A percentile compares a stretch with the other conserved stretches of the same genome.
Evolutionary conservation across 2,113 vertebrate genomes (phyloP).

Genomic region (Barbus barbus): DNA sequence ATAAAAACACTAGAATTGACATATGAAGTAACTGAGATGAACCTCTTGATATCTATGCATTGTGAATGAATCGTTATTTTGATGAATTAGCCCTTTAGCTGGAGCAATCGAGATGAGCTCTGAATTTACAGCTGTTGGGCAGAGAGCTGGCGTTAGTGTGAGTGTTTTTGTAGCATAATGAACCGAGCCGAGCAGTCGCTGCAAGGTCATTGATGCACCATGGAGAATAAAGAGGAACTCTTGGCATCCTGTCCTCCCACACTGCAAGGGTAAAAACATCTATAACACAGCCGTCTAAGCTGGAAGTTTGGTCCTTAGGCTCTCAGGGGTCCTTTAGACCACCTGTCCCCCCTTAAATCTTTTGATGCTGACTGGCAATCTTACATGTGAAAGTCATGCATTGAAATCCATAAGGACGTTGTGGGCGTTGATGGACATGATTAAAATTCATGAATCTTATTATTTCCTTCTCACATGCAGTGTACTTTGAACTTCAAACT

Average conservation of each 20-base stretch:
- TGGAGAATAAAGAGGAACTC: slow-evolving; percentile 19
- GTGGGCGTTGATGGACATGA: slow-evolving; percentile 21
- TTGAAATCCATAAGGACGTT: slow-evolving; percentile 5
- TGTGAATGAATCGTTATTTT: slow-evolving; percentile 26
- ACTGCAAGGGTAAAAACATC: slow-evolving; percentile 41
- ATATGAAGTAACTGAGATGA: background rate
- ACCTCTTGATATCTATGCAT: slow-evolving; percentile 14
- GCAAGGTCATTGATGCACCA: slow-evolving; percentile 34
- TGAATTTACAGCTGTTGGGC: slow-evolving; percentile 25
- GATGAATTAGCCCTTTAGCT: slow-evolving; percentile 20
- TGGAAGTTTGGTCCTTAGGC: slow-evolving; percentile 13
- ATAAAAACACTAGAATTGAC: background rate
- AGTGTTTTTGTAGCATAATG: slow-evolving; percentile 36
- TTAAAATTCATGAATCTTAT: slow-evolving; percentile 32
- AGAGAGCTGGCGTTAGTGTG: background rate
- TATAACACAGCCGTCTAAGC: slow-evolving; percentile 15
- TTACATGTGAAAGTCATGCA: slow-evolving; percentile 38
- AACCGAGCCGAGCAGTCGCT: slow-evolving; percentile 7
- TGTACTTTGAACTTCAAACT: slow-evolving; percentile 3
- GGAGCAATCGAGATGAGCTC: background rate
- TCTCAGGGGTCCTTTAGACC: background rate
- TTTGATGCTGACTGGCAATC: slow-evolving; percentile 27
- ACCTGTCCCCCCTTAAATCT: slow-evolving; percentile 37
- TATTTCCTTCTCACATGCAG: background rate
- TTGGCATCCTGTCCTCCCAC: slow-evolving; percentile 23